Percentiles rank a stretch among this genome's conserved stretches.
Evolutionary conservation across 2,113 vertebrate genomes (phyloP).

Genomic region (rabbit (Oryctolagus cuniculus)): mOryCun1.1 NC_091432.1:39453001-39453500

Average conservation of each 20-base stretch:
- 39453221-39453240: background rate
- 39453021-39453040: background rate
- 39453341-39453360: background rate
- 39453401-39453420: too few species aligned
- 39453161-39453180: background rate
- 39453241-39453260: too few species aligned
- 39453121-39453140: background rate
- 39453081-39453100: background rate
- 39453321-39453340: background rate
- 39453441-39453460: too few species aligned
- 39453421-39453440: too few species aligned
- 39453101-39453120: background rate
- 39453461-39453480: too few species aligned
- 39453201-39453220: background rate
- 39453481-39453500: too few species aligned
- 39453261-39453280: background rate
- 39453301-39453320: background rate
- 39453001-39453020: background rate
- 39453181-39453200: background rate
- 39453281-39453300: background rate
- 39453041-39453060: background rate
- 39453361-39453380: background rate
- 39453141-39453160: background rate
- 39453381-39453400: background rate
- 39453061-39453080: background rate